Evolutionary conservation across 2,797 vertebrate genomes (phyloP).

Genomic region (Furcifer pardalis): DNA sequence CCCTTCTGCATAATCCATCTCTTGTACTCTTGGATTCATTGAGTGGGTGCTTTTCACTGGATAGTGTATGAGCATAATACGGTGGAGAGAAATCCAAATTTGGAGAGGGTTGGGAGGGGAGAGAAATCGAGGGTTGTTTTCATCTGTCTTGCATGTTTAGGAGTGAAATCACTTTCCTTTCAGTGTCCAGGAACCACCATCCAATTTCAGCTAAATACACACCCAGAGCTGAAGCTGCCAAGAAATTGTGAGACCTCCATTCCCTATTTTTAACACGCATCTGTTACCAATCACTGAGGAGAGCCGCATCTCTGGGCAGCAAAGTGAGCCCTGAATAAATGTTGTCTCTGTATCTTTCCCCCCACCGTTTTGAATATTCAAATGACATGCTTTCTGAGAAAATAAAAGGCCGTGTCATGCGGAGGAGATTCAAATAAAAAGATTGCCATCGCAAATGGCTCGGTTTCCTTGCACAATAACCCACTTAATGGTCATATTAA

Average conservation of each 20-base stretch:
- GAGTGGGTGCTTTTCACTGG: slow-evolving; percentile 18
- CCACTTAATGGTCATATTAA: neutral
- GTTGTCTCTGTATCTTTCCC: neutral
- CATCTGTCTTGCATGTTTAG: neutral
- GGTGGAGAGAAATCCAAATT: neutral
- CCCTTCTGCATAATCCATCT: slow-evolving; percentile 32
- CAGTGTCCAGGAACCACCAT: neutral
- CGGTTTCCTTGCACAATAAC: slow-evolving; percentile 31
- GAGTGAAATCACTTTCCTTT: slow-evolving; percentile 11
- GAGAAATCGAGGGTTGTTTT: neutral
- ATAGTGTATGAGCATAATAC: slow-evolving; percentile 33
- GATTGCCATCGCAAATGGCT: slow-evolving; percentile 27
- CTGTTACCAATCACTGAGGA: slow-evolving; percentile 41
- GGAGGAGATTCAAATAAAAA: slow-evolving; percentile 16
- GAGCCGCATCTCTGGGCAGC: slow-evolving; percentile 28
- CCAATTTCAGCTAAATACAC: slow-evolving; percentile 27
- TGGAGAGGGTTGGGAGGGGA: neutral
- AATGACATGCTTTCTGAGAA: slow-evolving; percentile 14
- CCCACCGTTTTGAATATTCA: slow-evolving; percentile 38
- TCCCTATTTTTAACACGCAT: slow-evolving; percentile 42
- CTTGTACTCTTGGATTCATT: neutral
- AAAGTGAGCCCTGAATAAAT: slow-evolving; percentile 39
- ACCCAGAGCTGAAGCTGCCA: slow-evolving; percentile 23
- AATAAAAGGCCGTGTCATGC: slow-evolving; percentile 12
- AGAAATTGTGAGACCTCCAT: slow-evolving; percentile 35